These are phyloP conservation scores for Pollenia angustigena DNA, from an alignment of 2,888 invertebrate genomes.

Conservation along the genomic window DNA sequence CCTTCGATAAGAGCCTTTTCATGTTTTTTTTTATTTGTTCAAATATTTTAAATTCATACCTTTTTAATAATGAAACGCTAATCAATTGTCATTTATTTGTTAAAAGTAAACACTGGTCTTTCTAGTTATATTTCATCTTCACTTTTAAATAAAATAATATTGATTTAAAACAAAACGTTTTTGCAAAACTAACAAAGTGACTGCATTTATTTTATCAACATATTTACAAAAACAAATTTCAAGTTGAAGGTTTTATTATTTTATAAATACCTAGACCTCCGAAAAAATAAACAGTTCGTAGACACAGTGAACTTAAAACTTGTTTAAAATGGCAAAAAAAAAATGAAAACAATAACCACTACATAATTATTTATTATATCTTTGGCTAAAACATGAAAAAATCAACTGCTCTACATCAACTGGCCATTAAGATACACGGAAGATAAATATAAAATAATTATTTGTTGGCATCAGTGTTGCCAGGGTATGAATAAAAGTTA, in stretches of 20 bases:
- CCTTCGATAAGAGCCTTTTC: not conserved
- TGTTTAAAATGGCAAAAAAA: slow-evolving; percentile 3
- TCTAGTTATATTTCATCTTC: not conserved
- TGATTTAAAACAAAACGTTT: slow-evolving; percentile 8
- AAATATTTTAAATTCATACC: not conserved
- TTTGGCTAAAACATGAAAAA: not conserved
- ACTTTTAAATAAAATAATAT: not conserved
- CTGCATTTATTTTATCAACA: not conserved
- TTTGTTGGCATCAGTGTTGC: too few species aligned
- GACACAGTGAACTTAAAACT: slow-evolving; percentile 17
- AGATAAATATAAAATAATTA: not conserved
- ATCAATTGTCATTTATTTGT: not conserved
- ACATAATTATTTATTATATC: not conserved
- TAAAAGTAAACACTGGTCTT: not conserved
- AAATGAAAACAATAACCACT: not conserved
- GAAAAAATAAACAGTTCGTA: slow-evolving; percentile 17
- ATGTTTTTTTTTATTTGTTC: not conserved
- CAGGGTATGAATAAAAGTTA: too few species aligned
- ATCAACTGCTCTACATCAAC: slow-evolving; percentile 11
- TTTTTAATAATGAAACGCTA: not conserved
- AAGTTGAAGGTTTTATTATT: slow-evolving; percentile 26
- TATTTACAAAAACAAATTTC: not conserved
- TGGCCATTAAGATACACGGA: slow-evolving; percentile 3
- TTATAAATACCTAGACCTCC: slow-evolving; percentile 8
- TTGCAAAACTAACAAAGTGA: not conserved